phyloP scores from a whole-genome alignment of 1,140 invertebrate species.

The Agrypnia vestita region DNA sequence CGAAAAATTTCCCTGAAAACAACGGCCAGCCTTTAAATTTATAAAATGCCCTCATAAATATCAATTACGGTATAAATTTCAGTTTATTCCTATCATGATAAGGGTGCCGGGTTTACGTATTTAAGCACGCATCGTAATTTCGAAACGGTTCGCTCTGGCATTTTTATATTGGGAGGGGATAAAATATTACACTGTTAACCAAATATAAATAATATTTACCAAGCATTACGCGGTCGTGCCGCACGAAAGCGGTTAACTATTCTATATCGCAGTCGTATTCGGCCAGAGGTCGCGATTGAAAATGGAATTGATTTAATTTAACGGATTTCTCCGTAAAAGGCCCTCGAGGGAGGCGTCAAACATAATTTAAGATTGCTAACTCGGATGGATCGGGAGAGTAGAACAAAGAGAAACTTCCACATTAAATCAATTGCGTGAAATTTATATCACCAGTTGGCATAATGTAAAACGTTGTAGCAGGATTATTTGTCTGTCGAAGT shows the following conservation, averaged over 20 bases:
- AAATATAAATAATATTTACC: slow-evolving; percentile 24
- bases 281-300: slow-evolving; percentile 2
- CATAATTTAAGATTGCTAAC: too few species aligned
- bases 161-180: slow-evolving; percentile 9
- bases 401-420: too few species aligned
- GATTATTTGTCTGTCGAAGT: too few species aligned
- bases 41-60: slow-evolving; percentile 21
- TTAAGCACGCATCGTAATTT: slow-evolving; percentile 33
- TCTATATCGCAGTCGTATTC: neutral
- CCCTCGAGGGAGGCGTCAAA: too few species aligned
- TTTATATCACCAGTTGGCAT: too few species aligned
- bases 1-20: slow-evolving; percentile 1
- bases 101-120: slow-evolving; percentile 21
- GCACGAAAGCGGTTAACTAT: slow-evolving; percentile 8
- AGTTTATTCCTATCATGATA: slow-evolving; percentile 33
- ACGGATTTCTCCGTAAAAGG: neutral
- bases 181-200: neutral
- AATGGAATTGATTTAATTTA: neutral
- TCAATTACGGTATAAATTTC: slow-evolving; percentile 32
- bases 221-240: slow-evolving; percentile 11
- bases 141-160: slow-evolving; percentile 16
- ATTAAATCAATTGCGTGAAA: too few species aligned
- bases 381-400: too few species aligned
- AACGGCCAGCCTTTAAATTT: slow-evolving; percentile 21
- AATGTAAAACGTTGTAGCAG: too few species aligned